Conservation (phyloP, 92 coral and sea anemone genomes). For the Blastomussa wellsi region DNA sequence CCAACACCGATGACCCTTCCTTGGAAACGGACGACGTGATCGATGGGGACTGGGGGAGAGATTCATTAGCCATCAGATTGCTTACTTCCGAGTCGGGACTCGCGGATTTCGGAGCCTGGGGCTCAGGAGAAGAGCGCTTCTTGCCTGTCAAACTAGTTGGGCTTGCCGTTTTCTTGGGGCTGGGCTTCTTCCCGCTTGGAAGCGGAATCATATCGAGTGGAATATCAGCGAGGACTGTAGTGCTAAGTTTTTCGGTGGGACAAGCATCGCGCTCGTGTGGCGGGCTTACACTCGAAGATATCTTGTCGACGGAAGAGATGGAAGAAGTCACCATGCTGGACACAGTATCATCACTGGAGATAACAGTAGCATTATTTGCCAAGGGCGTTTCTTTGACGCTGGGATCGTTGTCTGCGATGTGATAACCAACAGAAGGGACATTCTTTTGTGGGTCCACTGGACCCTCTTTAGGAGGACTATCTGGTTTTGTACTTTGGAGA, state of each 20-base stretch:
- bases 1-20: slow-evolving; percentile 37
- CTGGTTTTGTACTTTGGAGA: not conserved
- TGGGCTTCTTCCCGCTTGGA: slow-evolving; percentile 43
- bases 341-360: not conserved
- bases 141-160: not conserved
- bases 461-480: not conserved
- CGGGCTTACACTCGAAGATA: slow-evolving; percentile 26
- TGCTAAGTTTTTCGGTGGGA: not conserved
- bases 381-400: not conserved
- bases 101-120: slow-evolving; percentile 33
- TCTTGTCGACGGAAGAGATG: slow-evolving; percentile 9
- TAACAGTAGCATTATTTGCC: not conserved
- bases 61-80: slow-evolving; percentile 68
- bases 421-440: not conserved
- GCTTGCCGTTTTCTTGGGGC: slow-evolving; percentile 5
- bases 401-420: not conserved
- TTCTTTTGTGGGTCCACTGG: not conserved
- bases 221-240: slow-evolving; percentile 13
- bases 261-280: not conserved
- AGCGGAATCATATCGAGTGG: slow-evolving; percentile 51
- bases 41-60: slow-evolving; percentile 84
- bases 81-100: slow-evolving; percentile 83
- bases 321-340: slow-evolving; percentile 20
- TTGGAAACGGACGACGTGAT: slow-evolving; percentile 70
- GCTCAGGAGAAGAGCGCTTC: slow-evolving; percentile 24